Base-by-base conservation (phyloP, 2,888 invertebrate genomes). In the Cosmia trapezina region DNA sequence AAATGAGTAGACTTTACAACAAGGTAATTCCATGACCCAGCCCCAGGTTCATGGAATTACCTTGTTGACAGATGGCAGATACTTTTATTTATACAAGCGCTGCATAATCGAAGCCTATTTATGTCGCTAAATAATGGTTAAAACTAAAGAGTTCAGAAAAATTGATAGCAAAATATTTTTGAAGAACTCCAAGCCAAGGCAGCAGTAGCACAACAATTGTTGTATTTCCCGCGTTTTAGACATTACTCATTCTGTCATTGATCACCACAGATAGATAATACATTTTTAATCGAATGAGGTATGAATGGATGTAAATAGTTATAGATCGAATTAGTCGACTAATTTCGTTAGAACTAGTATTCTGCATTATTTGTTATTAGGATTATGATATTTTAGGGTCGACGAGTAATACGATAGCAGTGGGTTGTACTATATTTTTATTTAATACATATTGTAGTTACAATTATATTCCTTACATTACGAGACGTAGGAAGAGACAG, bases 211-310 rank as follows among this genome's bases (percentile, higher is more conserved):
- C 17, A 14, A 43, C n/a, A n/a, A n/a, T n/a, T 33, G 14, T 73
- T 65, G n/a, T 65, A 45, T 33, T 74, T 62, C 54, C 54, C 74
- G 54, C 72, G 62, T 54, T 62, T 54, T 7, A 47, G 9, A 8
- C 28, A 0, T 19, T 12, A n/a, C 8, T 60, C 56, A 37, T 54
- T 49, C 47, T 9, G 22, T 28, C 67, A 47, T 7, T 64, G 64
- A 54, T 28, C 0, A 47, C 45, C 45, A 76, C 51, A 76, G 76
- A 7, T 33, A 76, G 76, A 7, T 33, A 11, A 51, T n/a, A 22
- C 0, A 14, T 33, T 11, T 37, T 69, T 3, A 33, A 12, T 51
- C 7, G 1, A n/a, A 17, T 33, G 33, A 19, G 2, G 4, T 14
- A 5, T 2, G 53, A 70, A 22, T 70, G 43, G 53, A 37, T 43